A percentile compares a stretch with the other conserved stretches of the same genome.
Evolutionary conservation across 1,140 invertebrate genomes (phyloP).

Genomic region (Drosophila dunni): DNA sequence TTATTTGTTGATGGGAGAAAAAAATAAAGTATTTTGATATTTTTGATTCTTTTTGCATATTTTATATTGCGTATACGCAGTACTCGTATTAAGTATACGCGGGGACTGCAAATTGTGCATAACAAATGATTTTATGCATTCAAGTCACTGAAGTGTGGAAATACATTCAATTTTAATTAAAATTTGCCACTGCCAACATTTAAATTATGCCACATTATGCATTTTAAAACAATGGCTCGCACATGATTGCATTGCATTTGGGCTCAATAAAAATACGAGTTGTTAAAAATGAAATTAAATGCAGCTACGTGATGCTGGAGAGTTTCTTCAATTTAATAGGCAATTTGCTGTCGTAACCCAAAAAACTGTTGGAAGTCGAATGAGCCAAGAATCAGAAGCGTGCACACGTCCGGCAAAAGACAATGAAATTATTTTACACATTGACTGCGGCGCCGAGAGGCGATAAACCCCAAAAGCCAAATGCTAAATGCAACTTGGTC

Average conservation of each 20-base stretch:
- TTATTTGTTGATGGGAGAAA: no score
- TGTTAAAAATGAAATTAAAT: slow-evolving; percentile 65
- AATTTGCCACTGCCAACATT: slow-evolving; percentile 3
- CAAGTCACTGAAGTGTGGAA: slow-evolving; percentile 8
- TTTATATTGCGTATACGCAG: slow-evolving; percentile 22
- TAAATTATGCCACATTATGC: slow-evolving; percentile 42
- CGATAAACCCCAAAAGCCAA: slow-evolving; percentile 37
- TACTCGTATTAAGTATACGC: slow-evolving; percentile 27
- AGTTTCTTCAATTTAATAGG: slow-evolving; percentile 61
- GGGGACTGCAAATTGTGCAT: neutral
- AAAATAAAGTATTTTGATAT: neutral
- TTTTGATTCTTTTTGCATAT: neutral
- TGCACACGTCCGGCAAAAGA: slow-evolving; percentile 35
- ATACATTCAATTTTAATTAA: slow-evolving; percentile 17
- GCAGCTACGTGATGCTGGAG: slow-evolving; percentile 52
- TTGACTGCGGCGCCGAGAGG: slow-evolving; percentile 23
- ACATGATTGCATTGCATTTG: slow-evolving; percentile 64
- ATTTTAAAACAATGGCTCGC: slow-evolving; percentile 49
- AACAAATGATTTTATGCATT: slow-evolving; percentile 16
- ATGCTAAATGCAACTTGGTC: slow-evolving; percentile 70
- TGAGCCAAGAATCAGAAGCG: slow-evolving; percentile 45
- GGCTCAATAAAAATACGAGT: slow-evolving; percentile 23
- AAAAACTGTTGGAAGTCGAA: slow-evolving; percentile 48
- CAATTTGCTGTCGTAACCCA: slow-evolving; percentile 65
- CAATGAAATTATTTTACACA: slow-evolving; percentile 52